Evolutionary conservation across 2,113 vertebrate genomes (phyloP), one percentile per base, ranked within the genome.

Genomic region (Hirundichthys speculiger): DNA sequence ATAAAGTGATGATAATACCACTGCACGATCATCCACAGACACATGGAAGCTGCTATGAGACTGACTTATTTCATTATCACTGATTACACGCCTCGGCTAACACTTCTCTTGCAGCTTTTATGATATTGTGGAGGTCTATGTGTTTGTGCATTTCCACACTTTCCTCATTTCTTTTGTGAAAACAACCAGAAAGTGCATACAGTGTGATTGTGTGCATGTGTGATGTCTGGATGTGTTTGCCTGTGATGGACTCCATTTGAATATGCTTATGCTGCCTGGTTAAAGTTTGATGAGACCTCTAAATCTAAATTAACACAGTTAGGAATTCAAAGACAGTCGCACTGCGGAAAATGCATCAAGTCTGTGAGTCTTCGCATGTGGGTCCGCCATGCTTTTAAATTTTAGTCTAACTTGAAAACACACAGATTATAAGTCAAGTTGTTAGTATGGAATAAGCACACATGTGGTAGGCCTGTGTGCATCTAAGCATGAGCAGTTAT

Each of bases 251-350:
- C 84, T 90, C 79, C 80, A 87, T 90, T 85, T 81, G 78, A 88
- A 82, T 82, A 77, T 85, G 82, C 83, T 83, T 85, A 85, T 74
- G 76, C 84, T 70, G 79, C 76, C 66, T 85, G 78, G 63, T 90
- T 88, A 90, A 90, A 90, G 78, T 87, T 90, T 90, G 84, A 90
- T 90, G 86, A 87, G 84, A 79, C 74, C 78, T 85, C 76, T 84
- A 82, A 87, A 85, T 85, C 76, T 84, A 82, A 87, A 84, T 79
- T 76, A 90, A 82, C 75, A 72, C 75, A 77, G 80, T 75, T 79
- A 81, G 73, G 74, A 84, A 63, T 84, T 84, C 59, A 38, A 63
- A 68, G 62, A 64, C 58, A 83, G 79, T 68, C 84, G 82, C 86
- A 84, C 49, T 88, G 88, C 82, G 72, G 79, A 86, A 87, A 90